Base-by-base conservation (phyloP, 2,113 vertebrate genomes). In the Tor tambroides region DNA sequence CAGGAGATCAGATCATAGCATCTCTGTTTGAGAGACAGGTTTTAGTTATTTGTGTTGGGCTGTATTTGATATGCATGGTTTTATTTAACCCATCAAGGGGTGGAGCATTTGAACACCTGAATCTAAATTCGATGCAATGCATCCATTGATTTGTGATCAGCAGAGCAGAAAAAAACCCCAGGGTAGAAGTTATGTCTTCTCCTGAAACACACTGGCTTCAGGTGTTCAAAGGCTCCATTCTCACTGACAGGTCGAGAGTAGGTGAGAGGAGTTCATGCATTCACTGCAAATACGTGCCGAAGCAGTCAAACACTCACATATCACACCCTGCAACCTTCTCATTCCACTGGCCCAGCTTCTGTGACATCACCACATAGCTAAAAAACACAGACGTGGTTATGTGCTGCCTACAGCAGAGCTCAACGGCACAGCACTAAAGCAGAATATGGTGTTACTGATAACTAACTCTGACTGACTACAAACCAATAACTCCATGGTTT, bases 331-430 rank as follows among this genome's bases (percentile, higher is more conserved):
- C 93, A 93, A 97, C 94, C 89, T 94, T 96, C 91, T 96, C 95
- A 93, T 96, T 97, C 96, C 97, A 97, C 93, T 97, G 94, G 92
- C 95, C 94, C 87, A 97, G 94, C 95, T 95, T 96, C 94, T 96
- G 96, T 88, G 95, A 91, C 86, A 95, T 96, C 95, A 90, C 96
- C 96, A 96, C 91, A 91, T 96, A 97, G 94, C 97, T 97, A 94
- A 91, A 96, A 96, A 96, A 94, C 95, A 91, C 75, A 80, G 14
- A 75, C 21, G 4, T 7, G 32, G 67, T 87, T 85, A 82, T 8
- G 43, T 9, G 41, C 54, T 19, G 65, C 38, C 51, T 82, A 12
- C 61, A n/a, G 83, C 9, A 11, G 30, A 41, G 23, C 21, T n/a
- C 30, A 28, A n/a, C 9, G 35, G 17, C 21, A 85, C 35, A 77